A percentile compares a stretch with the other conserved stretches of the same genome.
These are phyloP conservation scores for Turritopsis dohrnii DNA, from an alignment of 30 jellyfish, hydroid and myxozoan genomes.

Conservation along the genomic window DNA sequence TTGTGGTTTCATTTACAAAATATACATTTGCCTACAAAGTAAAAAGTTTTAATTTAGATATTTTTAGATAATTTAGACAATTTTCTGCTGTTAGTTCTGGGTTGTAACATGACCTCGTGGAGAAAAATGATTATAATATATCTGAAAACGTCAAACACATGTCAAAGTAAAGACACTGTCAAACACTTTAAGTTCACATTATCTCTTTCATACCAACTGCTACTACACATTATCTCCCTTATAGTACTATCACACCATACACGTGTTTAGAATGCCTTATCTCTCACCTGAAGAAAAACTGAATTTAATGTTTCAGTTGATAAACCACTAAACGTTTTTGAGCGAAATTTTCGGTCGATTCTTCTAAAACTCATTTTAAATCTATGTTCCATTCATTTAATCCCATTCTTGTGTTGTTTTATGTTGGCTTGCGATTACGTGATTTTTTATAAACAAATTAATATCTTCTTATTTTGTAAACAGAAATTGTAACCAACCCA, in stretches of 20 bases:
- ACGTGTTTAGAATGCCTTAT: no score
- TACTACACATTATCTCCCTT: not conserved
- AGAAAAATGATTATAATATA: not conserved
- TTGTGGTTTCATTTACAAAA: not conserved
- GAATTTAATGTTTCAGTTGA: not conserved
- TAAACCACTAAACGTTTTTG: constrained; percentile 4
- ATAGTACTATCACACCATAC: no score
- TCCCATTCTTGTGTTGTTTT: not conserved
- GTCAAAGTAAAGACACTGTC: no score
- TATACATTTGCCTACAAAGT: no score
- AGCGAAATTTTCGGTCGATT: constrained; percentile 1
- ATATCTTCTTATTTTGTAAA: not conserved
- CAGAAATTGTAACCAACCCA: not conserved
- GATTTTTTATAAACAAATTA: not conserved
- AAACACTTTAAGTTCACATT: no score
- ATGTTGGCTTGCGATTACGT: not conserved
- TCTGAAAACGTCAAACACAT: not conserved
- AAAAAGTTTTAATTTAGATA: no score
- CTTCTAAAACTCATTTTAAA: not conserved
- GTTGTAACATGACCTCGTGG: not conserved
- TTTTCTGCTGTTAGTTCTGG: not conserved
- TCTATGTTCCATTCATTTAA: not conserved
- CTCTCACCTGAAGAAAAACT: not conserved
- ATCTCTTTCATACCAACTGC: no score
- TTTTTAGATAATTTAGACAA: no score